Base-by-base conservation (phyloP, 2,113 vertebrate species). In the Gasterosteus aculeatus region DNA sequence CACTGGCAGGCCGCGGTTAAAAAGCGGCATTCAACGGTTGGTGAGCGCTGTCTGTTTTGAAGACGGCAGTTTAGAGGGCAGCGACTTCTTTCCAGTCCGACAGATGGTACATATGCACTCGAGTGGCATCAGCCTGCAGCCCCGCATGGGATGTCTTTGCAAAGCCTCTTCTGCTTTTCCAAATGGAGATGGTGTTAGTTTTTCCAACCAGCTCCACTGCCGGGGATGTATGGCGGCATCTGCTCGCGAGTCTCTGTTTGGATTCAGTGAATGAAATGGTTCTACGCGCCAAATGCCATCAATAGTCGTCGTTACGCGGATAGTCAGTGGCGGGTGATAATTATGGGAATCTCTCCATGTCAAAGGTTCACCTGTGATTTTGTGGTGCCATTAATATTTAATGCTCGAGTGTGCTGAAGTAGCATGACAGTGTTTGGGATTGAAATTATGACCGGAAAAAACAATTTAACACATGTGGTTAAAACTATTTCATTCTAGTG, bases 71-170 rank as follows among this genome's bases (percentile, higher is more conserved):
- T 68, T 74, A 76, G 51, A 85, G 78, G 73, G 56, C 82, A 84
- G 56, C 26, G 82, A 61, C 77, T 54, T 78, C 61, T 86, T 72
- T 70, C 83, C 73, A 78, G 72, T 49, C 65, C 56, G 74, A 88
- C 85, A 91, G 82, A 89, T 89, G 88, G 81, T 72, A 63, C 79
- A 82, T 47, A 69, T 65, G 59, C 41, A 56, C 65, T 62, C 76
- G 71, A 75, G 69, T 53, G 33, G 58, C 61, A 72, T 35, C 57
- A 46, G 31, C 33, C 72, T 67, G 75, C 67, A 68, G 68, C 57
- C n/a, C 74, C 81, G 66, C 56, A 68, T 74, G 69, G 33, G 65
- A 77, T 72, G 56, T 70, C 78, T 83, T 70, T 69, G 53, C 59
- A 44, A 72, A 67, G 49, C 39, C 2, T 75, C 62, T 88, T 84